Evolutionary conservation across 1,140 invertebrate genomes (phyloP).

Genomic region (Papilio glaucus): DNA sequence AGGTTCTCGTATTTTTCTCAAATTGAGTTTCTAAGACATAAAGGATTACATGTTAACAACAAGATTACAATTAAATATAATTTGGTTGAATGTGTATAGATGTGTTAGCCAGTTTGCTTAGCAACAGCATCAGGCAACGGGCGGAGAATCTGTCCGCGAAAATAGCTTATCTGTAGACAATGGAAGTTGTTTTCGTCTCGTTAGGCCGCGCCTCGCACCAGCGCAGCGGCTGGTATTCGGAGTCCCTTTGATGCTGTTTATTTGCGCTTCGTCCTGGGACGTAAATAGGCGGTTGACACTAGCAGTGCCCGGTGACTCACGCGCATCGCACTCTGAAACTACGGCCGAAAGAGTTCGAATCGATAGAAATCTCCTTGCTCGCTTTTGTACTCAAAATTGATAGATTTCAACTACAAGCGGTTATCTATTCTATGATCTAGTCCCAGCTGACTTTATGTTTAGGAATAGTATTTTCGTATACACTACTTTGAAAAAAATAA

Average conservation of each 20-base stretch:
- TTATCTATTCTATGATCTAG: slow-evolving; percentile 12
- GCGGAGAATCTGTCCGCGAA: slow-evolving; percentile 72
- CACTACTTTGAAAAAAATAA: neutral
- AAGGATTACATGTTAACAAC: too few species aligned
- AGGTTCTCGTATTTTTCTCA: too few species aligned
- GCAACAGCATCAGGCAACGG: slow-evolving; percentile 42
- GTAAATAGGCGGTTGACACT: slow-evolving; percentile 82
- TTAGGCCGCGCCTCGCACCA: slow-evolving; percentile 54
- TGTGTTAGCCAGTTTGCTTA: slow-evolving; percentile 30
- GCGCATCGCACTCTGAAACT: slow-evolving; percentile 60
- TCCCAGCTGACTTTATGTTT: neutral
- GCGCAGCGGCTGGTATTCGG: slow-evolving; percentile 65
- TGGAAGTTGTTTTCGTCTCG: slow-evolving; percentile 73
- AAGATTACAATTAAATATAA: too few species aligned
- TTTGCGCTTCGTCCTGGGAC: slow-evolving; percentile 81
- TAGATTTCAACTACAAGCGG: neutral
- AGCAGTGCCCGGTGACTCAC: slow-evolving; percentile 72
- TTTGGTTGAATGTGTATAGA: neutral
- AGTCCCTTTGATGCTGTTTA: slow-evolving; percentile 81
- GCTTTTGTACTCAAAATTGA: neutral
- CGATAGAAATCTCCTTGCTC: slow-evolving; percentile 54
- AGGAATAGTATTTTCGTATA: neutral
- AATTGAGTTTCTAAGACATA: too few species aligned
- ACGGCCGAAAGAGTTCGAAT: slow-evolving; percentile 58
- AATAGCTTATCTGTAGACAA: slow-evolving; percentile 80